Evolutionary conservation across 2,888 invertebrate genomes (phyloP), one percentile per base, ranked within the genome.

Genomic region (Pedicia rivosa): DNA sequence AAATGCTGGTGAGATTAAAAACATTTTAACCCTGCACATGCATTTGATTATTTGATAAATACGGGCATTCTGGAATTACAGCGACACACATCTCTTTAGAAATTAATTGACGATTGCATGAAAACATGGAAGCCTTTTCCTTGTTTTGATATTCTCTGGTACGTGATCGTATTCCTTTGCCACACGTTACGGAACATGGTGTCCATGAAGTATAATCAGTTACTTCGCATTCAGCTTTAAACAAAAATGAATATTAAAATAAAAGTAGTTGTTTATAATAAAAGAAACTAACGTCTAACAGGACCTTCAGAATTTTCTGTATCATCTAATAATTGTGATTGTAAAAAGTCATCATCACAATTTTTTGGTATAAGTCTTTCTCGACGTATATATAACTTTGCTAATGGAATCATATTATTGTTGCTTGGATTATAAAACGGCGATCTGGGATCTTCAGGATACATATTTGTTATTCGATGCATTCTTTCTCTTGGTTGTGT

Each of bases 81-180:
- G 86, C 82, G 26, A 81, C 80, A 55, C 92, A 94, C 80, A 88
- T 84, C 66, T 92, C 91, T 59, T 87, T 88, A 38, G 78, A 73
- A 31, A 83, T 68, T 51, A 94, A 63, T 59, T 90, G 80, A 22
- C 80, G 62, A 47, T 72, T 66, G 55, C 80, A 79, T 45, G 69
- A 60, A 50, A 72, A 65, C 71, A 74, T 73, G 45, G 63, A 63
- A 5, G 91, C 90, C 53, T 78, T 75, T 49, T 76, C 70, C 31
- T 78, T 74, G 35, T 53, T 52, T 58, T 74, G 59, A 62, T 84
- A 90, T 44, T 67, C 59, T 39, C 91, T 69, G 39, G 71, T 75
- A 48, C 88, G 68, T 70, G 81, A 78, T 50, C 84, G 69, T 44
- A 78, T 67, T 17, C 92, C 92, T 64, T 82, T 82, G 40, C 91